Evolutionary conservation across 2,888 invertebrate genomes (phyloP).

Genomic region (Drosophila flavopinicola): DNA sequence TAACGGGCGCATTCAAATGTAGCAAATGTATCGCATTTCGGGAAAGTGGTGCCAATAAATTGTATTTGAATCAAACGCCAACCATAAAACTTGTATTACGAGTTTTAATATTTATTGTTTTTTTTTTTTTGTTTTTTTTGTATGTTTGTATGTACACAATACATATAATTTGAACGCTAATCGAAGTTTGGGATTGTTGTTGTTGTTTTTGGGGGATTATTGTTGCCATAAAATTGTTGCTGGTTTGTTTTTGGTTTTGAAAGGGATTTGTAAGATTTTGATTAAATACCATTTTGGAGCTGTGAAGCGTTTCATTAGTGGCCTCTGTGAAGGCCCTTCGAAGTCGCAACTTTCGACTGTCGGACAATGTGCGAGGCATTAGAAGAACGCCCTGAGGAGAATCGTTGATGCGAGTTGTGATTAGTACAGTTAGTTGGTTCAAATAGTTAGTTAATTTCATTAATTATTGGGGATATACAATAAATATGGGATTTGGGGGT

Average conservation of each 20-base stretch:
- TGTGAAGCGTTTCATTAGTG: constrained; percentile 93
- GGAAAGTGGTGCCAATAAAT: constrained; percentile 26
- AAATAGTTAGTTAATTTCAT: constrained; percentile 27
- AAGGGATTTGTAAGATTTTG: constrained; percentile 40
- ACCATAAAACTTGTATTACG: constrained; percentile 24
- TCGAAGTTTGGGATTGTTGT: constrained; percentile 23
- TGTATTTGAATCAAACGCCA: constrained; percentile 18
- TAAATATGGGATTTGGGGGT: not conserved
- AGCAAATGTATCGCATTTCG: constrained; percentile 18
- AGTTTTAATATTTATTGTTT: constrained; percentile 15
- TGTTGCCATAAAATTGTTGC: constrained; percentile 3
- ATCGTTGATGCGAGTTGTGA: constrained; percentile 71
- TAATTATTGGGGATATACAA: not conserved
- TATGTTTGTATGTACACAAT: constrained; percentile 39
- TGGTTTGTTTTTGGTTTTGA: not conserved
- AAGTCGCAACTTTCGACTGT: constrained; percentile 93
- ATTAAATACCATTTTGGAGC: constrained; percentile 92
- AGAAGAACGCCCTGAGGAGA: constrained; percentile 91
- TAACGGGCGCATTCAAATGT: constrained; percentile 38
- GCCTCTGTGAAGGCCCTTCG: constrained; percentile 95
- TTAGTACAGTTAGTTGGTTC: constrained; percentile 60
- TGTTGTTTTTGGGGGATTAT: constrained; percentile 1
- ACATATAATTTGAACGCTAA: constrained; percentile 42
- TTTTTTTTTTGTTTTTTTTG: constrained; percentile 12
- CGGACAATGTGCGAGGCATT: constrained; percentile 95